phyloP scores from a whole-genome alignment of 2,888 invertebrate species.

The Diloba caeruleocephala region DNA sequence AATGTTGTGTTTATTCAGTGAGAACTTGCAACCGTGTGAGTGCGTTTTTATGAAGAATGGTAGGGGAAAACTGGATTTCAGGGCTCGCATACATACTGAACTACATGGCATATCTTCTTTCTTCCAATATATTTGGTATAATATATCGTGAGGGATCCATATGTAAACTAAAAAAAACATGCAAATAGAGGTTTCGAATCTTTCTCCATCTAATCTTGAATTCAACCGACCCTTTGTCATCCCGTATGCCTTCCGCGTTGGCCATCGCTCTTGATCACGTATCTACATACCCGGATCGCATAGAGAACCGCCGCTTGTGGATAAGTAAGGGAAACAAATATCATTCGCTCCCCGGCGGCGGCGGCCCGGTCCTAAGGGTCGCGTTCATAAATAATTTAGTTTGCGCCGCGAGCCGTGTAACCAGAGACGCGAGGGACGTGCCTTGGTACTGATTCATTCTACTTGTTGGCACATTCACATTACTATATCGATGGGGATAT shows the following conservation, averaged over 20 bases:
- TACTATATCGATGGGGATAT: slow-evolving; percentile 4
- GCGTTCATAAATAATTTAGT: slow-evolving; percentile 68
- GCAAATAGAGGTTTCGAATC: slow-evolving; percentile 13
- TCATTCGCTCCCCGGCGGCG: slow-evolving; percentile 36
- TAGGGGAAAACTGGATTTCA: too few species aligned
- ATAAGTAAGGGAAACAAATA: slow-evolving; percentile 55
- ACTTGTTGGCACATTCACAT: slow-evolving; percentile 26
- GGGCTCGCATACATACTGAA: too few species aligned
- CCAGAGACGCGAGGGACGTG: slow-evolving; percentile 40
- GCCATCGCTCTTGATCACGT: slow-evolving; percentile 35
- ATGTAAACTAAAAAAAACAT: too few species aligned
- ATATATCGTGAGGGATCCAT: too few species aligned
- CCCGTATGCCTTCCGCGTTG: slow-evolving; percentile 27
- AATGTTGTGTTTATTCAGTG: too few species aligned
- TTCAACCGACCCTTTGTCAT: slow-evolving; percentile 7
- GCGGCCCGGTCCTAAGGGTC: slow-evolving; percentile 43
- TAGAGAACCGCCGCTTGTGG: slow-evolving; percentile 39
- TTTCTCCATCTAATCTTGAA: slow-evolving; percentile 21
- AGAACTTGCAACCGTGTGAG: too few species aligned
- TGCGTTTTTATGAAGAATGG: too few species aligned
- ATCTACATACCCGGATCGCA: slow-evolving; percentile 43
- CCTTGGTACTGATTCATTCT: slow-evolving; percentile 19
- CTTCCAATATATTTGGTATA: too few species aligned
- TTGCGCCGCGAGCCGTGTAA: slow-evolving; percentile 46
- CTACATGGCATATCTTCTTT: too few species aligned